Evolutionary conservation across 2,888 invertebrate genomes (phyloP), one percentile per base, ranked within the genome.

Genomic region (Bembecia ichneumoniformis): DNA sequence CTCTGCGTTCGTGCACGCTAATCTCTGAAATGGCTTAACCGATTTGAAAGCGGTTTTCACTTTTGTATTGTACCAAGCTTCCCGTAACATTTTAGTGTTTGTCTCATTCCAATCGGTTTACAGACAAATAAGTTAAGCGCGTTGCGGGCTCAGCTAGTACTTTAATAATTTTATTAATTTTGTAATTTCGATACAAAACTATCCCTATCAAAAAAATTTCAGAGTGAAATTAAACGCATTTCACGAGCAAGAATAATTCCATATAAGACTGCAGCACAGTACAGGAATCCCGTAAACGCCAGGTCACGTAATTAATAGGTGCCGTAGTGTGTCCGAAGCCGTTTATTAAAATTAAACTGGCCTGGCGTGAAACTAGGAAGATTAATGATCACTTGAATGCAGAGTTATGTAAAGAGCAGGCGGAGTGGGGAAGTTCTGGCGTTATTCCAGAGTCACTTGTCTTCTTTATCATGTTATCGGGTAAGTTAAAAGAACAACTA

Each of bases 291-390:
- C 40, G 13, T 28, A 28, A 28, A 44, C 16, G 13, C 17, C 16
- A 44, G 44, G 17, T 15, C 44, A 15, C 44, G 44, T 44, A 44
- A 44, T 44, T 44, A 44, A 82, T 82, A 72, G 80, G 82, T 83
- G 75, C 72, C 64, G 62, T 69, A 68, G 73, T 75, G 74, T 72
- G 71, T 74, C 66, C 72, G 69, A 75, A 78, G 74, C 77, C 81
- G 82, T 84, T 84, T 83, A 86, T 86, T 86, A 83, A 86, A 83
- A 86, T 84, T 82, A 82, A 84, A 82, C 74, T 77, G 73, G 74
- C 71, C 74, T 82, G 79, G 82, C 82, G 75, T 79, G 20, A n/a
- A 46, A 82, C 82, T 82, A 83, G 80, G 77, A 81, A 87, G 86
- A 87, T 86, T 84, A 84, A 87, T 82, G 83, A 81, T 81, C 80